Conservation (phyloP, 2,888 invertebrate species). For the Clitarchus hookeri region DNA sequence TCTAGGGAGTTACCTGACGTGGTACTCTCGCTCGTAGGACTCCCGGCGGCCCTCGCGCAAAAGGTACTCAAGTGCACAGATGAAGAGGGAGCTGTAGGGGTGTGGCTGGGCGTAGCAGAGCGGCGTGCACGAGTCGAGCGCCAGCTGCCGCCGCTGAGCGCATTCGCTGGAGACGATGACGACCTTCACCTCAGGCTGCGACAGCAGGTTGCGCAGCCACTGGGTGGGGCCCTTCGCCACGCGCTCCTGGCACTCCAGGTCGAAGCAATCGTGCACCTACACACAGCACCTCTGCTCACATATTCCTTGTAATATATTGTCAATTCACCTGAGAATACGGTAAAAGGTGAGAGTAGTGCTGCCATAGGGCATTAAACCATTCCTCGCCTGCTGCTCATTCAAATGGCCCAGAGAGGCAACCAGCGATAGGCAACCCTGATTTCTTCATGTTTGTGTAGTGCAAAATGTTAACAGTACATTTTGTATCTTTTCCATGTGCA, state of each 20-base stretch:
- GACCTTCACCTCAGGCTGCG: conserved; percentile 41
- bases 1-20: neutral
- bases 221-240: conserved; percentile 42
- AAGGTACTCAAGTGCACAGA: neutral
- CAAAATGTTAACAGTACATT: no score
- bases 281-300: neutral
- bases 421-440: no score
- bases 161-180: conserved; percentile 44
- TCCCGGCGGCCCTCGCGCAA: neutral
- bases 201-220: conserved; percentile 43
- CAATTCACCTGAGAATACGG: no score
- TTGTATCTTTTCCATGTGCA: no score
- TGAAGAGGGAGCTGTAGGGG: neutral
- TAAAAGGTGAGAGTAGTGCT: no score
- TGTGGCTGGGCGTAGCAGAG: neutral
- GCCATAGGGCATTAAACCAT: no score
- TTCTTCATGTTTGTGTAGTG: no score
- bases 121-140: conserved; percentile 29
- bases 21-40: neutral
- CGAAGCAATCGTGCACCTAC: conserved; percentile 48
- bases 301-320: no score
- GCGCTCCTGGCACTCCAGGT: conserved; percentile 41
- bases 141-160: conserved; percentile 37
- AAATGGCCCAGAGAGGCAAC: no score
- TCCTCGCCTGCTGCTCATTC: no score